These are phyloP conservation scores for Pardosa pseudoannulata DNA, from an alignment of 2,888 invertebrate genomes.

Conservation along the genomic window DNA sequence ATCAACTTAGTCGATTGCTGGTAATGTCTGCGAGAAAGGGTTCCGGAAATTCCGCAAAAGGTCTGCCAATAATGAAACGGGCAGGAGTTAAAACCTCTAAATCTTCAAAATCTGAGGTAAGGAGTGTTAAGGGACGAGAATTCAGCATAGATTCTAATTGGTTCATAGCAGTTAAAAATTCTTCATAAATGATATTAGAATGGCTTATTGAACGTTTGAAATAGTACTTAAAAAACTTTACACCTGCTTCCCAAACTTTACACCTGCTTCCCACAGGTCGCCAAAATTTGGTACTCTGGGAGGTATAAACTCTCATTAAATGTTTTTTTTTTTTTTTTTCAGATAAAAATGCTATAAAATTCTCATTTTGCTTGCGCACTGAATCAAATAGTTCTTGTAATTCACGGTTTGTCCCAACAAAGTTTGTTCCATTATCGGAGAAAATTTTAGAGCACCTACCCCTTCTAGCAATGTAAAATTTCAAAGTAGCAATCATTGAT, in stretches of 20 bases:
- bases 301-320: conserved; percentile 73
- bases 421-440: conserved; percentile 1
- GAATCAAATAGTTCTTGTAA: not conserved
- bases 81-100: conserved; percentile 75
- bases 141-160: conserved; percentile 76
- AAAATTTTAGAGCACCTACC: not conserved
- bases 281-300: conserved; percentile 72
- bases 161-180: conserved; percentile 75
- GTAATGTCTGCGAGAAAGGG: conserved; percentile 72
- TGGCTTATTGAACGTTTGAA: conserved; percentile 74
- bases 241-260: conserved; percentile 72
- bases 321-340: conserved; percentile 43
- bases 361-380: not conserved
- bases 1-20: conserved; percentile 73
- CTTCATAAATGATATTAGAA: conserved; percentile 75
- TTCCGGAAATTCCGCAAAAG: conserved; percentile 74
- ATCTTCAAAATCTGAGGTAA: conserved; percentile 74
- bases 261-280: too few relatives aligned
- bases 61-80: conserved; percentile 75
- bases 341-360: conserved; percentile 9
- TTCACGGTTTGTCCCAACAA: not conserved
- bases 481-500: not conserved
- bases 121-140: conserved; percentile 75
- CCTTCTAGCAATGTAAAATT: conserved; percentile 4
- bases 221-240: conserved; percentile 70